Evolutionary conservation across 1,140 invertebrate species (phyloP).

Genomic region (Meloidogyne hapla): DNA sequence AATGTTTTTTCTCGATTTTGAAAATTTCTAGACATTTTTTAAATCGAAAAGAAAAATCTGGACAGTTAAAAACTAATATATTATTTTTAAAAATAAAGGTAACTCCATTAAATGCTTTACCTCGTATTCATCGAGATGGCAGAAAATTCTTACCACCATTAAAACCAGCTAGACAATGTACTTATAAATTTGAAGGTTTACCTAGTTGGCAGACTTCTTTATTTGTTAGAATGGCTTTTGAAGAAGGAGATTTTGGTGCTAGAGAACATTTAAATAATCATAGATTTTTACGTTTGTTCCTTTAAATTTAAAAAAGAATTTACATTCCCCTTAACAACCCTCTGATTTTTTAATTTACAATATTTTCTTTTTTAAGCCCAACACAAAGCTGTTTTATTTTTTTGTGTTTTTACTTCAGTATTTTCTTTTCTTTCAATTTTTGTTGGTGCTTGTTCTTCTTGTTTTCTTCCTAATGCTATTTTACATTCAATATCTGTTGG

Average conservation of each 20-base stretch:
- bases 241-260: slow-evolving; percentile 49
- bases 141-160: neutral
- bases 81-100: neutral
- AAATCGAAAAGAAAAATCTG: too few species aligned
- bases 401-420: slow-evolving; percentile 52
- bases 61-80: too few species aligned
- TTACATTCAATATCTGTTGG: slow-evolving; percentile 48
- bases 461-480: slow-evolving; percentile 52
- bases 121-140: neutral
- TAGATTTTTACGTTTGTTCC: slow-evolving; percentile 51
- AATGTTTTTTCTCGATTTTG: too few species aligned
- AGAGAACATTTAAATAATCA: slow-evolving; percentile 46
- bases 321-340: too few species aligned
- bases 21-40: too few species aligned
- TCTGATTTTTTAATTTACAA: neutral
- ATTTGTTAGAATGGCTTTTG: slow-evolving; percentile 43
- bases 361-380: slow-evolving; percentile 45
- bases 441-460: slow-evolving; percentile 53
- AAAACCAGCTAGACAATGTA: slow-evolving; percentile 20
- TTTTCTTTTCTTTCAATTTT: slow-evolving; percentile 54
- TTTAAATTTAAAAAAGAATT: slow-evolving; percentile 1
- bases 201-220: neutral
- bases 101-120: slow-evolving; percentile 30
- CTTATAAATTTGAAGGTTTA: slow-evolving; percentile 6
- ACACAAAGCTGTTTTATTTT: slow-evolving; percentile 58